Conservation (phyloP, 2,888 invertebrate genomes). For the Masnerella sp. region DNA sequence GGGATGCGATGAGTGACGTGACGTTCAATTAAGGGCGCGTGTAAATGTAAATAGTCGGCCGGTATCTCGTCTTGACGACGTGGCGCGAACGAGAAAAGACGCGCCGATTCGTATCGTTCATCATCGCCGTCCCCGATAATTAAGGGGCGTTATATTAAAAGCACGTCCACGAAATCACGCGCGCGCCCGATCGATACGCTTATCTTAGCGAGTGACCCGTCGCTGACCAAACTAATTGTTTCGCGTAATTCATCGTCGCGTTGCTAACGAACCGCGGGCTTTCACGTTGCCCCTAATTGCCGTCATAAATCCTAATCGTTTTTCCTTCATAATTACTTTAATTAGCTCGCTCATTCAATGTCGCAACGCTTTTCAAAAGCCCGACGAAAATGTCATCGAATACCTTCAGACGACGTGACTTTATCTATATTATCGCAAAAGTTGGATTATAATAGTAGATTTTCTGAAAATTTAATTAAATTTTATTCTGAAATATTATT, state of each 20-base stretch:
- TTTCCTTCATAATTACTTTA: background rate
- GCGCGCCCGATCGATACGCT: conserved; percentile 16
- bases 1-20: conserved; percentile 52
- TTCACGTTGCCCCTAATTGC: conserved; percentile 30
- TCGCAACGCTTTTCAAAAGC: no score
- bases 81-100: conserved; percentile 6
- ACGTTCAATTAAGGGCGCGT: conserved; percentile 55
- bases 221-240: conserved; percentile 48
- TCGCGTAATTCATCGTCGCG: conserved; percentile 42
- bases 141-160: conserved; percentile 39
- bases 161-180: conserved; percentile 41
- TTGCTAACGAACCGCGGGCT: conserved; percentile 36
- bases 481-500: no score
- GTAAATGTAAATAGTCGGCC: conserved; percentile 54
- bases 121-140: conserved; percentile 50
- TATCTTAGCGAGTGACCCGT: conserved; percentile 33
- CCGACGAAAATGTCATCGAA: no score
- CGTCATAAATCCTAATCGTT: conserved; percentile 23
- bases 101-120: conserved; percentile 39
- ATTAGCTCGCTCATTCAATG: no score
- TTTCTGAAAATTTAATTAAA: no score
- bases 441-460: no score
- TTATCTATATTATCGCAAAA: no score
- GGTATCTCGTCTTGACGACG: conserved; percentile 36
- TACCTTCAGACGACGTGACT: no score